Percentiles rank a stretch among this genome's conserved stretches.
These are phyloP conservation scores for Sinodicranocentrus sp. DNA, from an alignment of 2,888 invertebrate species.

Conservation along the genomic window DNA sequence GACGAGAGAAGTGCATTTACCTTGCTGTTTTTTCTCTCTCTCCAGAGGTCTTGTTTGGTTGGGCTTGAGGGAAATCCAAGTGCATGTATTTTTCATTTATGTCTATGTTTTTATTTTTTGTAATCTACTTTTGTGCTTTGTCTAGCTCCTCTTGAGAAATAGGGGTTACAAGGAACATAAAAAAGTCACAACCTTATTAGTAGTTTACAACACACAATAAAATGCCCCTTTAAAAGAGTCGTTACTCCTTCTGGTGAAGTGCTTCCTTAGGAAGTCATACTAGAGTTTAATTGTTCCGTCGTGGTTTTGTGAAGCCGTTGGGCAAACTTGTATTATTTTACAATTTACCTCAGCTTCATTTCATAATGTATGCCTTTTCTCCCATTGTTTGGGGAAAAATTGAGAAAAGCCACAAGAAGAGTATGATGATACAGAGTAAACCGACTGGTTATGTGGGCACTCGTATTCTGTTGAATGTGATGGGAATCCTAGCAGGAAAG, in stretches of 20 bases:
- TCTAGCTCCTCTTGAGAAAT: too few relatives aligned
- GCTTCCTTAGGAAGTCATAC: constrained; percentile 43
- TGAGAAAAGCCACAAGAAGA: neutral
- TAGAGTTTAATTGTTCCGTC: constrained; percentile 49
- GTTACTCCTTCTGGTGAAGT: constrained; percentile 6
- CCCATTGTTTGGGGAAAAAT: constrained; percentile 11
- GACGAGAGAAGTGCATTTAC: constrained; percentile 50
- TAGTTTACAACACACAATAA: constrained; percentile 58
- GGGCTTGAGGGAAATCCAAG: too few relatives aligned
- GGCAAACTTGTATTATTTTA: constrained; percentile 23
- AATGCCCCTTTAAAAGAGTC: constrained; percentile 18
- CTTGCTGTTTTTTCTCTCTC: neutral
- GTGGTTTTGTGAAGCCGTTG: neutral
- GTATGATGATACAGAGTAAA: neutral
- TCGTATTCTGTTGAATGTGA: neutral
- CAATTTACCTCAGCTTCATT: constrained; percentile 3
- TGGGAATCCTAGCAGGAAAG: constrained; percentile 23
- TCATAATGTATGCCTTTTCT: neutral
- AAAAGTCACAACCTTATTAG: constrained; percentile 48
- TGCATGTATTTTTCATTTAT: too few relatives aligned
- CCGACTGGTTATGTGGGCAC: too few relatives aligned
- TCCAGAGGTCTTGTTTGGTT: too few relatives aligned
- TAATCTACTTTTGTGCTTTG: too few relatives aligned
- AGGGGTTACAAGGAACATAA: too few relatives aligned
- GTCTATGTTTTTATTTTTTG: too few relatives aligned